A percentile compares a stretch with the other conserved stretches of the same genome.
phyloP scores from a whole-genome alignment of 2,113 vertebrate genomes.

The Paratilapia polleni region DNA sequence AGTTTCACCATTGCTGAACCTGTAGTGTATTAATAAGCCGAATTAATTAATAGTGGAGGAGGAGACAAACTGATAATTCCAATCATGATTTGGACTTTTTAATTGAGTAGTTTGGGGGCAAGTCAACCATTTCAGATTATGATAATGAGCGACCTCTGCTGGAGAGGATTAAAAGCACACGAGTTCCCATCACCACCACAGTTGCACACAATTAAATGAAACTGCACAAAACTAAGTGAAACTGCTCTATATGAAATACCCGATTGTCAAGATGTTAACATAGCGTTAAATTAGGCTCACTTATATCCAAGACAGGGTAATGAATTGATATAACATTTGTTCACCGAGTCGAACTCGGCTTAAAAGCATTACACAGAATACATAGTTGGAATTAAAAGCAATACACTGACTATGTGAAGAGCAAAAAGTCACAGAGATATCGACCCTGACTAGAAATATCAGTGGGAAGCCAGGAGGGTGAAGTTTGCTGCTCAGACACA shows the following conservation, averaged over 20 bases:
- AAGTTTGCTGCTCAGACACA: background rate
- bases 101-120: background rate
- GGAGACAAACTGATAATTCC: background rate
- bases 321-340: background rate
- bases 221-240: background rate
- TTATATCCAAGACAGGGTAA: background rate
- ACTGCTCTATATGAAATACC: background rate
- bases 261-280: background rate
- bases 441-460: background rate
- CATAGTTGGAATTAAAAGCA: background rate
- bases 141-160: slow-evolving; percentile 46
- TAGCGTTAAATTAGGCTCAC: background rate
- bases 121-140: background rate
- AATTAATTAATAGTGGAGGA: background rate
- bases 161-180: slow-evolving; percentile 10
- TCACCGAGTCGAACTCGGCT: background rate
- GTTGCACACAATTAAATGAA: background rate
- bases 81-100: background rate
- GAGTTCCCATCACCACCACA: background rate
- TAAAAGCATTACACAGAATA: too few species aligned
- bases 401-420: background rate
- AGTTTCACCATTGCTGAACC: background rate
- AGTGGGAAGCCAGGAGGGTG: background rate
- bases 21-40: background rate
- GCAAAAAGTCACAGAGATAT: background rate